phyloP scores from a whole-genome alignment of 2,797 vertebrate species.

The Eidolon dupreanum region DNA sequence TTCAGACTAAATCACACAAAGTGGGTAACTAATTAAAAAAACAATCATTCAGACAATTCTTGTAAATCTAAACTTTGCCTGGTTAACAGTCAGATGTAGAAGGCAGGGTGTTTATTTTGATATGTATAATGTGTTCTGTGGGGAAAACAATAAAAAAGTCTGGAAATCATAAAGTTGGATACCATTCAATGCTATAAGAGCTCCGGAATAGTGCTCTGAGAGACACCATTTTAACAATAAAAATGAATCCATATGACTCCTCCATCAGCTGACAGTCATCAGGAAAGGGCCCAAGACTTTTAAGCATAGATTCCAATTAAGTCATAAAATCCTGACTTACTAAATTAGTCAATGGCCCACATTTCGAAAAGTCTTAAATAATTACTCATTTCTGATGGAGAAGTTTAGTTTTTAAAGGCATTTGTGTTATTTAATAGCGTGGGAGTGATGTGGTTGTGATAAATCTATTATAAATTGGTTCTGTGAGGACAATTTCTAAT shows the following conservation, averaged over 20 bases:
- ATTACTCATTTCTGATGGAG: constrained; percentile 17
- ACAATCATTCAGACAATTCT: constrained; percentile 23
- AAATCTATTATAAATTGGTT: neutral
- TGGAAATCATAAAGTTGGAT: neutral
- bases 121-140: constrained; percentile 30
- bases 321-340: constrained; percentile 32
- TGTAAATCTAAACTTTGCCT: constrained; percentile 21
- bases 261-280: constrained; percentile 36
- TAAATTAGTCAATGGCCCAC: neutral
- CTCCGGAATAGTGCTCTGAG: neutral
- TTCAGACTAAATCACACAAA: constrained; percentile 33
- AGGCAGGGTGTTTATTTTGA: constrained; percentile 26
- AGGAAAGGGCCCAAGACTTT: neutral
- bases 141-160: constrained; percentile 42
- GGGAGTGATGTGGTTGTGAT: neutral
- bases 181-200: neutral
- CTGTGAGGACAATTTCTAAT: neutral
- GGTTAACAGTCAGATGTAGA: neutral
- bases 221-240: neutral
- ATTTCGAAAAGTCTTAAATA: constrained; percentile 59
- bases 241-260: constrained; percentile 5
- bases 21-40: constrained; percentile 56
- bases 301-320: constrained; percentile 48
- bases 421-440: constrained; percentile 32
- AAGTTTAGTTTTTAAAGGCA: constrained; percentile 13